Conservation (phyloP, 1,140 invertebrate species). For the Scaptomyza pallida region DNA sequence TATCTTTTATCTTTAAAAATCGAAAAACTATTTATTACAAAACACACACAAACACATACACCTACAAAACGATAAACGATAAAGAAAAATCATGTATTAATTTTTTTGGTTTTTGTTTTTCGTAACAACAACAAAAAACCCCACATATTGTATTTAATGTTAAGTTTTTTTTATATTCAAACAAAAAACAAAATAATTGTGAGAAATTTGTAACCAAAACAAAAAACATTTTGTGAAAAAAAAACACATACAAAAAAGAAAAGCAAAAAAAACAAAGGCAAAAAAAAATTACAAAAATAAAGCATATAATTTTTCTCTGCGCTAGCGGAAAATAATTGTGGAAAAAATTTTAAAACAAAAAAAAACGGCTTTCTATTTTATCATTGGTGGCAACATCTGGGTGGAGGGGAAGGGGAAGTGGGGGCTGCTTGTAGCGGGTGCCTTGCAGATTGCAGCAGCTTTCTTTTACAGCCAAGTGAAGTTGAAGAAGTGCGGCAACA, state of each 20-base stretch:
- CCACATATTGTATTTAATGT: conserved; percentile 81
- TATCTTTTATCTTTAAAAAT: conserved; percentile 55
- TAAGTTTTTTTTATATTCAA: conserved; percentile 78
- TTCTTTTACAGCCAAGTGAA: conserved; percentile 70
- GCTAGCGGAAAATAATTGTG: conserved; percentile 81
- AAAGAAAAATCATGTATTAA: conserved; percentile 74
- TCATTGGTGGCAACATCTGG: background rate
- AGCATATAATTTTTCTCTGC: conserved; percentile 79
- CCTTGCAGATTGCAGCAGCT: conserved; percentile 61
- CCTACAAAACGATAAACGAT: conserved; percentile 57
- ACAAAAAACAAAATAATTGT: conserved; percentile 60
- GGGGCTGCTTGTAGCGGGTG: conserved; percentile 54
- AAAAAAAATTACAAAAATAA: conserved; percentile 76
- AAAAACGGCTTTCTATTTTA: conserved; percentile 77
- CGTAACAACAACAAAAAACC: conserved; percentile 52
- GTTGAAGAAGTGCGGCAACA: conserved; percentile 60
- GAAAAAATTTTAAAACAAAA: conserved; percentile 80
- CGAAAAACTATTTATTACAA: conserved; percentile 77
- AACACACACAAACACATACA: conserved; percentile 38
- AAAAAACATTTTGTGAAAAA: conserved; percentile 58
- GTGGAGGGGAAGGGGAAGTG: background rate
- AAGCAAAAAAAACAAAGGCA: conserved; percentile 44
- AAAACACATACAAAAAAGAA: conserved; percentile 57
- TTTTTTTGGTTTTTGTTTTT: conserved; percentile 65
- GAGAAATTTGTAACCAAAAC: conserved; percentile 81